phyloP scores from a whole-genome alignment of 2,888 invertebrate species.

The Pristionchus entomophagus region DNA sequence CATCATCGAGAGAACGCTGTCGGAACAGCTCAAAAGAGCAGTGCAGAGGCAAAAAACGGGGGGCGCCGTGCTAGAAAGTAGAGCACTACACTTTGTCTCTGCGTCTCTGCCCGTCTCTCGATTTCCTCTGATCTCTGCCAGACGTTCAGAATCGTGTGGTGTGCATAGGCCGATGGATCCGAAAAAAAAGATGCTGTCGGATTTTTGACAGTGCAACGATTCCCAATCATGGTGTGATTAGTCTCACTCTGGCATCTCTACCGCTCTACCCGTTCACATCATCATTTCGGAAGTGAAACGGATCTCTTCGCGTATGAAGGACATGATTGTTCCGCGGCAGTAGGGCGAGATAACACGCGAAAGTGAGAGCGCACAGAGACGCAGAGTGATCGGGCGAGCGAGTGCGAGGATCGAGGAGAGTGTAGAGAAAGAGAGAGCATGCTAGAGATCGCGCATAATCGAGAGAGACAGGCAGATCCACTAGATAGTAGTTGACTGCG shows the following conservation, averaged over 20 bases:
- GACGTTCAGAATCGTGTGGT: not conserved
- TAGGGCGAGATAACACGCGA: not conserved
- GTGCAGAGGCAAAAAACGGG: not conserved
- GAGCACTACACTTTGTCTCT: not conserved
- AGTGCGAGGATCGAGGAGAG: not conserved
- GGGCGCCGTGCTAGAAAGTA: not conserved
- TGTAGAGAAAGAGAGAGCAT: not conserved
- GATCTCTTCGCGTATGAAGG: not conserved
- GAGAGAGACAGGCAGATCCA: not conserved
- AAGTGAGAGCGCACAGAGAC: not conserved
- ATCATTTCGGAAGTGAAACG: not conserved
- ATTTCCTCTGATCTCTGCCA: not conserved
- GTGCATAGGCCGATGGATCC: too few species aligned
- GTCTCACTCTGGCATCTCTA: not conserved
- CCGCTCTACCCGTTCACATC: not conserved
- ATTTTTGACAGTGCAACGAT: too few species aligned
- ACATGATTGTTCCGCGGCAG: not conserved
- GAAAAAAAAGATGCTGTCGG: too few species aligned
- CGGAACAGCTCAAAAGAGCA: too few species aligned
- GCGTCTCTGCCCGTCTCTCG: not conserved
- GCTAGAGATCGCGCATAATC: not conserved
- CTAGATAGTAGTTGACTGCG: not conserved
- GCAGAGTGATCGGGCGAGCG: constrained; percentile 8
- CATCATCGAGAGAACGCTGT: too few species aligned
- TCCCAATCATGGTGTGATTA: too few species aligned